These are phyloP conservation scores for Tachuris rubrigastra DNA, from an alignment of 2,113 vertebrate genomes.

Conservation along the genomic window DNA sequence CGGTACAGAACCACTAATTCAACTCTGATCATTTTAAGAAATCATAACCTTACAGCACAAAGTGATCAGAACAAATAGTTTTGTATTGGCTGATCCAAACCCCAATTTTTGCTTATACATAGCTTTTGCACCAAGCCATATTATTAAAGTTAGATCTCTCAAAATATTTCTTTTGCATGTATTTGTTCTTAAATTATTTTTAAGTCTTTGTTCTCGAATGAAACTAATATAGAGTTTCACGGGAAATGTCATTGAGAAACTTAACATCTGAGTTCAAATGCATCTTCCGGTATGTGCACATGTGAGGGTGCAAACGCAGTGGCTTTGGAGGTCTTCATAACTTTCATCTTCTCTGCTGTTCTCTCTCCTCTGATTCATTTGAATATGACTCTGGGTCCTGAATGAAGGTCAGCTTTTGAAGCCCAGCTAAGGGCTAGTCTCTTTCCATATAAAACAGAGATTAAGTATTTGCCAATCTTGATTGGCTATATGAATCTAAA, in stretches of 20 bases:
- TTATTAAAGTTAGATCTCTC: neutral
- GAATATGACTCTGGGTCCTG: neutral
- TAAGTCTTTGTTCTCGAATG: neutral
- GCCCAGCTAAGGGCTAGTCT: neutral
- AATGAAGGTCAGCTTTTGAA: neutral
- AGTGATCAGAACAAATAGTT: neutral
- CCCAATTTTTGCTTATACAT: neutral
- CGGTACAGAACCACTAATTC: neutral
- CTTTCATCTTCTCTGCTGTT: neutral
- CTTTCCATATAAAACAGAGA: constrained; percentile 24
- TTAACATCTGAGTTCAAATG: neutral
- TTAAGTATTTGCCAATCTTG: neutral
- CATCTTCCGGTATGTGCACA: neutral
- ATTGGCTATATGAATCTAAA: neutral
- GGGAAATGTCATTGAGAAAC: neutral
- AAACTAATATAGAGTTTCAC: neutral
- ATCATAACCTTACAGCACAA: neutral
- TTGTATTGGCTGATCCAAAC: neutral
- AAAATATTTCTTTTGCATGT: neutral
- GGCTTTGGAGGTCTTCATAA: neutral
- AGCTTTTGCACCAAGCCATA: neutral
- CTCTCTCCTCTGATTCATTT: neutral
- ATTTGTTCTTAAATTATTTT: neutral
- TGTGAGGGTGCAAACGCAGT: neutral
- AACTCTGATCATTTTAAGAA: neutral